These are phyloP conservation scores for Ctenomys sociabilis DNA, from an alignment of 2,113 vertebrate species.

Conservation along the genomic window DNA sequence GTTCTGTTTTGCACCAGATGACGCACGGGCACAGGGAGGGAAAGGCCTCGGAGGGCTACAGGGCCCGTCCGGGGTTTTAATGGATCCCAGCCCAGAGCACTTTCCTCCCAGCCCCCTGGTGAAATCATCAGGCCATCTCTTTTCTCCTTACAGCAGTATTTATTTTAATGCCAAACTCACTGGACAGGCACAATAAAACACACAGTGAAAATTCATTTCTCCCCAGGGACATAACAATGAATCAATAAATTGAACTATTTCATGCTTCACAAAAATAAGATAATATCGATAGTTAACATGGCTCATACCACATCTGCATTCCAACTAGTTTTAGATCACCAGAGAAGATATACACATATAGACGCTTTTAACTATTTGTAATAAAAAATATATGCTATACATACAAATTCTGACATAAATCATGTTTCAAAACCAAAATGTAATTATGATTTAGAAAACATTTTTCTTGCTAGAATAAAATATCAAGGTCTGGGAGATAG, in stretches of 20 bases:
- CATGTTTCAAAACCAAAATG: conserved; percentile 57
- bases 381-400: conserved; percentile 2
- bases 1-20: neutral
- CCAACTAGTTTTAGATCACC: conserved; percentile 52
- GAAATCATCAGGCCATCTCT: neutral
- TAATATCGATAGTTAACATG: neutral
- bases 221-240: conserved; percentile 46
- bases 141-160: conserved; percentile 62
- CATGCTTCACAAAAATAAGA: conserved; percentile 70
- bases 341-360: conserved; percentile 36
- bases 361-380: conserved; percentile 18
- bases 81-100: neutral
- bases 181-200: conserved; percentile 70
- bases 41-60: neutral
- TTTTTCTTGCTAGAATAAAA: conserved; percentile 23
- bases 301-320: conserved; percentile 59
- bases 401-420: conserved; percentile 34
- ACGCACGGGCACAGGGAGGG: neutral
- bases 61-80: neutral
- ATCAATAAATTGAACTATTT: conserved; percentile 66
- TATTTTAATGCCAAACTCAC: conserved; percentile 65
- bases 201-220: conserved; percentile 68
- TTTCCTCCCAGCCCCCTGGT: neutral
- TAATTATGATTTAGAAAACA: conserved; percentile 47
- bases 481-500: too few relatives aligned